A percentile compares a stretch with the other conserved stretches of the same genome.
phyloP scores from a whole-genome alignment of 2,888 invertebrate species.

The Axea sp. region DNA sequence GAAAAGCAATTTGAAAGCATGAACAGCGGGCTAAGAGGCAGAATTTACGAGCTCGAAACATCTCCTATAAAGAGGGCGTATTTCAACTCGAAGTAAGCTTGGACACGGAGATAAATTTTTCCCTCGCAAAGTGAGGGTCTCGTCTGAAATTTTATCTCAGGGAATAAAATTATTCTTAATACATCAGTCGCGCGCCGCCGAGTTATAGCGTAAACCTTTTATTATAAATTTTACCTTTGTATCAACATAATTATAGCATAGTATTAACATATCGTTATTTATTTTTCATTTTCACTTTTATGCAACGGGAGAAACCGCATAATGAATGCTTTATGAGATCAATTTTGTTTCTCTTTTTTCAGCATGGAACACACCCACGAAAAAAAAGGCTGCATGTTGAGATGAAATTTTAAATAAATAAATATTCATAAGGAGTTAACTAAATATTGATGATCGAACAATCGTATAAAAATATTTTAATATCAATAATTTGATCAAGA shows the following conservation, averaged over 20 bases:
- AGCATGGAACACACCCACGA: no score
- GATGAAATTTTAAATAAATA: conserved; percentile 4
- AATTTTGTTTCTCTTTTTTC: conserved; percentile 4
- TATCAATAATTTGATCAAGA: no score
- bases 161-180: conserved; percentile 62
- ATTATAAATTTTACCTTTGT: conserved; percentile 47
- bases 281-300: conserved; percentile 24
- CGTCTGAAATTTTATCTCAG: conserved; percentile 59
- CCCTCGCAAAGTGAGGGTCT: conserved; percentile 59
- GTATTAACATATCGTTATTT: conserved; percentile 46
- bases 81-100: conserved; percentile 58
- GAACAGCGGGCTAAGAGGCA: conserved; percentile 60
- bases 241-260: conserved; percentile 47
- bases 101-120: conserved; percentile 61
- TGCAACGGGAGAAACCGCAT: conserved; percentile 2
- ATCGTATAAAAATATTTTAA: no score
- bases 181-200: conserved; percentile 42
- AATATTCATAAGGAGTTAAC: conserved; percentile 1
- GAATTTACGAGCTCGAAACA: conserved; percentile 62
- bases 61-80: conserved; percentile 59
- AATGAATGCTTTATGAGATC: conserved; percentile 14
- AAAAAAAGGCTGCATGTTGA: not conserved
- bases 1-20: conserved; percentile 61
- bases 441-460: not conserved
- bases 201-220: conserved; percentile 44